Percentiles rank a stretch among this genome's conserved stretches.
Conservation (phyloP, 1,140 invertebrate genomes). For the Temnothorax nylanderi region DNA sequence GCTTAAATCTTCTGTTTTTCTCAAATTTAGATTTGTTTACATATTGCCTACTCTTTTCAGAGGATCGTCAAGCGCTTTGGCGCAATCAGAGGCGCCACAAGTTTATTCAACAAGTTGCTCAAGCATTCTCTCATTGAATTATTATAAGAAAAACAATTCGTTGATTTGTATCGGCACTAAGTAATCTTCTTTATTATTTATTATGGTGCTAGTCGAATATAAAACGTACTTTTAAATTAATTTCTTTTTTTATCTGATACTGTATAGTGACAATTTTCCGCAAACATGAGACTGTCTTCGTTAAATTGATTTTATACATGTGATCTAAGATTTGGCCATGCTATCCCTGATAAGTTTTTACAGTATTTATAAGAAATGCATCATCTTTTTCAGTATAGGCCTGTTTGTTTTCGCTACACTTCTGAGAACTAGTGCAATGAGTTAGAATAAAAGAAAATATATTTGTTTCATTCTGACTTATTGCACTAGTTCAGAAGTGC, state of each 20-base stretch:
- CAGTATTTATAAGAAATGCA: not conserved
- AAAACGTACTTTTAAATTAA: slow-evolving; percentile 17
- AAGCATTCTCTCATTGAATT: slow-evolving; percentile 83
- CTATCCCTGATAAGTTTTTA: slow-evolving; percentile 2
- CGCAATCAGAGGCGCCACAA: slow-evolving; percentile 76
- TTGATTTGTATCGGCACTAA: slow-evolving; percentile 83
- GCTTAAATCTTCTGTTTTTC: slow-evolving; percentile 27
- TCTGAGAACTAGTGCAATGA: too few relatives aligned
- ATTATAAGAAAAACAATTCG: slow-evolving; percentile 82
- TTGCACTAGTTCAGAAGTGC: too few relatives aligned
- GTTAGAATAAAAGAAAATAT: too few relatives aligned
- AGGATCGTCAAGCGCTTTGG: slow-evolving; percentile 72
- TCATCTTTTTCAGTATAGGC: not conserved
- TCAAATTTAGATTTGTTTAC: slow-evolving; percentile 14
- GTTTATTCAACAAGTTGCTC: slow-evolving; percentile 81
- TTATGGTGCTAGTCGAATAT: not conserved
- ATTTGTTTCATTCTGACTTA: too few relatives aligned
- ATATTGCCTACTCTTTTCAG: slow-evolving; percentile 75
- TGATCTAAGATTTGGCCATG: not conserved
- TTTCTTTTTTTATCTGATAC: slow-evolving; percentile 17
- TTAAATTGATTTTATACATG: slow-evolving; percentile 6
- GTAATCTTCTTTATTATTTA: slow-evolving; percentile 65
- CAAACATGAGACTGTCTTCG: not conserved
- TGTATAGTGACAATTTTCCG: not conserved
- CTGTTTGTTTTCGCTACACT: too few relatives aligned